Evolutionary conservation across 1,140 invertebrate genomes (phyloP).

Genomic region (Heterodera carotae): DNA sequence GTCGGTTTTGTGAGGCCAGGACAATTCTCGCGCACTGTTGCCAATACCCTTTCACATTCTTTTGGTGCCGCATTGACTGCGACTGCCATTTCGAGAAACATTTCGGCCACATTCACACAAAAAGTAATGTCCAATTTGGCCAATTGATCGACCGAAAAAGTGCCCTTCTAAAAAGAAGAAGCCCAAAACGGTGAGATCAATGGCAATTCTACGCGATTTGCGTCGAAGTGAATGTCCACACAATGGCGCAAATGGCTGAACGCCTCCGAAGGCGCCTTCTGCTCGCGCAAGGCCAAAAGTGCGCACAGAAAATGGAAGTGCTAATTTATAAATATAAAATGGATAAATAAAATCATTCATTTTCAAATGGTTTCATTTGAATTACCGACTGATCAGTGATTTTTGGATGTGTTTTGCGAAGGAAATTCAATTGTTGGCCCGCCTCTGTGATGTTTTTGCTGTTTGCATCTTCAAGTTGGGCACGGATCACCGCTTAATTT

Average conservation of each 20-base stretch:
- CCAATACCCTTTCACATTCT: constrained; percentile 74
- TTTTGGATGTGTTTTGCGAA: constrained; percentile 40
- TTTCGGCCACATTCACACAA: constrained; percentile 77
- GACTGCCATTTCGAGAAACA: constrained; percentile 76
- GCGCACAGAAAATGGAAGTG: constrained; percentile 34
- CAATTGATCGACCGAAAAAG: constrained; percentile 78
- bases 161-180: constrained; percentile 70
- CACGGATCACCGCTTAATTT: constrained; percentile 43
- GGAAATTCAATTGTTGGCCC: constrained; percentile 43
- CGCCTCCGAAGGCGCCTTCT: constrained; percentile 14
- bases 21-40: constrained; percentile 77
- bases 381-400: constrained; percentile 41
- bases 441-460: constrained; percentile 45
- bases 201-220: constrained; percentile 39
- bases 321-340: background rate
- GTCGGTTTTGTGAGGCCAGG: constrained; percentile 78
- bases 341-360: background rate
- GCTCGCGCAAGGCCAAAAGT: constrained; percentile 26
- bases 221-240: constrained; percentile 41
- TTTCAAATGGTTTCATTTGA: no score
- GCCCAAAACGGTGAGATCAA: no score
- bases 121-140: constrained; percentile 81
- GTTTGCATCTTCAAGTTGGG: constrained; percentile 38
- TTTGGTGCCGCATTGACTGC: constrained; percentile 68
- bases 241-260: constrained; percentile 22